Base-by-base conservation (phyloP, 2,888 invertebrate species). In the Latrodectus elegans region DNA sequence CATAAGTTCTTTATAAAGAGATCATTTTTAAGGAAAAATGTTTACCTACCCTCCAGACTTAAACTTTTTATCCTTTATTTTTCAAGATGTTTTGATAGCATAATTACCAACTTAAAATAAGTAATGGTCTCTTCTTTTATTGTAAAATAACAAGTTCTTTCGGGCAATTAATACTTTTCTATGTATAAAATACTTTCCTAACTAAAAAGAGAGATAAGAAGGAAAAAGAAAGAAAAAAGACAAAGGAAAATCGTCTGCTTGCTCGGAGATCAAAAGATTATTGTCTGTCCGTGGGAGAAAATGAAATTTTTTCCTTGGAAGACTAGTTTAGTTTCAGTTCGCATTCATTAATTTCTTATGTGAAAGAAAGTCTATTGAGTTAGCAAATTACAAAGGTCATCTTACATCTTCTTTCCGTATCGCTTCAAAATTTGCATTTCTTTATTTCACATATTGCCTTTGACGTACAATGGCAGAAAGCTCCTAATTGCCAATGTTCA, bases 221-320 rank as follows among this genome's bases (percentile, higher is more conserved):
- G 11, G 60, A 60, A 60, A 10, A n/a, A 60, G n/a, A 15, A 60
- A 60, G n/a, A 60, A 15, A 60, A 6, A 6, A 60, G n/a, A 60
- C 60, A 60, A 60, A 60, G 60, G 38, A 60, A 60, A 60, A 60
- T 60, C 60, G 60, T 60, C 60, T 60, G 60, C 60, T n/a, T 60
- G 60, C 60, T 60, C 10, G n/a, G n/a, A 60, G 60, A 60, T 60
- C 60, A 60, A 60, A 60, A 60, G 60, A 60, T 60, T 60, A 60
- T 60, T 60, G 6, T n/a, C 60, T 60, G 60, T 60, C 60, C 60
- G 12, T 12, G 60, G 12, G 60, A n/a, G n/a, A 60, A 60, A 60
- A 8, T 60, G 60, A 15, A 6, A 10, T 60, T 60, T 60, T 55
- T 60, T 60, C 60, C 10, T 60, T 60, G 38, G 38, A 38, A 38